Percentiles rank a stretch among this genome's conserved stretches.
phyloP scores from a whole-genome alignment of 2,888 invertebrate genomes.

The Sepioteuthis lessoniana region DNA sequence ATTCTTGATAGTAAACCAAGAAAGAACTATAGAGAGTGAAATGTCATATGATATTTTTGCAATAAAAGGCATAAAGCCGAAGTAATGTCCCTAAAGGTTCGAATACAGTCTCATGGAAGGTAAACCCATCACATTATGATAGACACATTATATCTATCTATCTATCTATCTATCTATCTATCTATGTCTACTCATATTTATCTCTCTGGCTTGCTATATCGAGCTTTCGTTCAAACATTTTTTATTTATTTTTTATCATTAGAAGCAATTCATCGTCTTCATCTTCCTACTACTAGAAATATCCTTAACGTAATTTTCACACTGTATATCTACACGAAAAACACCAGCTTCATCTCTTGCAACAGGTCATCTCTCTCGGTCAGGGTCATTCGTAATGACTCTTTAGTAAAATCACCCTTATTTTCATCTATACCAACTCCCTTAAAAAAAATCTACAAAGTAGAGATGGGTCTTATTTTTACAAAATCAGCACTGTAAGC shows the following conservation, averaged over 20 bases:
- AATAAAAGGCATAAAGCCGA: too few species aligned
- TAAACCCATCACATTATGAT: too few species aligned
- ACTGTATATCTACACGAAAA: background rate
- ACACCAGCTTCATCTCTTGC: background rate
- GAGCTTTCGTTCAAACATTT: background rate
- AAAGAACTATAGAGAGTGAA: too few species aligned
- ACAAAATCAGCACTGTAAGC: background rate
- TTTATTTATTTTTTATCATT: background rate
- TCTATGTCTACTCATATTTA: too few species aligned
- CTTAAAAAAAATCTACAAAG: background rate
- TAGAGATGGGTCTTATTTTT: background rate
- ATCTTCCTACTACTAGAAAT: background rate
- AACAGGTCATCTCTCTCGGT: constrained; percentile 20
- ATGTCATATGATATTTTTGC: too few species aligned
- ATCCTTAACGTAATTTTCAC: background rate
- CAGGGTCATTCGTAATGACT: background rate
- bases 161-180: background rate
- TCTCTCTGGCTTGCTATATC: too few species aligned
- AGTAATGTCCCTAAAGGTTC: too few species aligned
- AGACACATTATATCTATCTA: too few species aligned
- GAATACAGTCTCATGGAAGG: too few species aligned
- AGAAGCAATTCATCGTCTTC: background rate
- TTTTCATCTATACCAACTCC: background rate
- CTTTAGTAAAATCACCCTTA: background rate
- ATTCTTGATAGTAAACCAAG: too few species aligned